Conservation (phyloP, 2,113 vertebrate genomes). For the Sus scrofa region T2T-Sscrofa CM000821.6:20057501-20058000, state of each 20-base stretch:
- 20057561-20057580: not conserved
- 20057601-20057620: not conserved
- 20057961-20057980: not conserved
- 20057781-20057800: slow-evolving; percentile 51
- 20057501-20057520: not conserved
- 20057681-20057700: too few relatives aligned
- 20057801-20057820: slow-evolving; percentile 38
- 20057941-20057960: not conserved
- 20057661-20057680: not conserved
- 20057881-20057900: not conserved
- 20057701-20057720: too few relatives aligned
- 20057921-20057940: slow-evolving; percentile 27
- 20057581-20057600: slow-evolving; percentile 46
- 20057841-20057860: not conserved
- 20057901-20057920: not conserved
- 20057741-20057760: slow-evolving; percentile 74
- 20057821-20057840: slow-evolving; percentile 76
- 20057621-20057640: not conserved
- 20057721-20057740: slow-evolving; percentile 25
- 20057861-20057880: not conserved
- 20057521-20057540: not conserved
- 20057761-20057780: slow-evolving; percentile 66
- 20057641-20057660: not conserved
- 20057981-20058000: not conserved
- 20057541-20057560: not conserved